Evolutionary conservation across 2,113 vertebrate genomes (phyloP).

Genomic region (Hemibagrus wyckioides): DNA sequence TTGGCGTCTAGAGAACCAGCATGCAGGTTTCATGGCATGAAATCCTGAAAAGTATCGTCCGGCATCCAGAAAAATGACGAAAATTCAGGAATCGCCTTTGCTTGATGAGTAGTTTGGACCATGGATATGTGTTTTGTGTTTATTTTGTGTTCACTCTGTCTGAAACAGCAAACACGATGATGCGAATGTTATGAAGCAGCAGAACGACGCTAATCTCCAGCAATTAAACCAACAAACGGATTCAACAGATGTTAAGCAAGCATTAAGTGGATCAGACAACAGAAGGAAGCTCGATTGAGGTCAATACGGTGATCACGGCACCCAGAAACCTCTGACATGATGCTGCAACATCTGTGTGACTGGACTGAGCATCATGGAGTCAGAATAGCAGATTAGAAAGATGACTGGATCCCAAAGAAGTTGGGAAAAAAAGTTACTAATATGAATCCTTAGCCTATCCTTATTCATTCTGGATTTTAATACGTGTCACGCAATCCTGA

Average conservation of each 20-base stretch:
- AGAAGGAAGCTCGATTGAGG: neutral
- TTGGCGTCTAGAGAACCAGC: too few species aligned
- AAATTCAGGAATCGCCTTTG: too few species aligned
- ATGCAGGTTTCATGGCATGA: too few species aligned
- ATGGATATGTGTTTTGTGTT: neutral
- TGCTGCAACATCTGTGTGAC: neutral
- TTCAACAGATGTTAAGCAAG: conserved; percentile 1
- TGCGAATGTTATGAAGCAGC: neutral
- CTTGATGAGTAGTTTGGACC: neutral
- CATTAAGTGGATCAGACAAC: neutral
- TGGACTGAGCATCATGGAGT: neutral
- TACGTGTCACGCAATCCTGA: neutral
- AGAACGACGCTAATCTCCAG: neutral
- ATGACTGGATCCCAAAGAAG: too few species aligned
- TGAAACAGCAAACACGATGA: neutral
- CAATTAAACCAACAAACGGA: neutral
- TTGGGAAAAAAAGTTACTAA: neutral
- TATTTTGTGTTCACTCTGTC: conserved; percentile 22
- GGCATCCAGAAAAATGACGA: too few species aligned
- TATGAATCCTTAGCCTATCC: neutral
- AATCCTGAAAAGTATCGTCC: too few species aligned
- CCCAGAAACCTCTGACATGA: neutral
- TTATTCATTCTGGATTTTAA: neutral
- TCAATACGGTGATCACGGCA: neutral
- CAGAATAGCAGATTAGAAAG: neutral